Conservation (phyloP, 37 sponge, comb jelly and placozoan genomes). For the Dysidea cf. avara region DNA sequence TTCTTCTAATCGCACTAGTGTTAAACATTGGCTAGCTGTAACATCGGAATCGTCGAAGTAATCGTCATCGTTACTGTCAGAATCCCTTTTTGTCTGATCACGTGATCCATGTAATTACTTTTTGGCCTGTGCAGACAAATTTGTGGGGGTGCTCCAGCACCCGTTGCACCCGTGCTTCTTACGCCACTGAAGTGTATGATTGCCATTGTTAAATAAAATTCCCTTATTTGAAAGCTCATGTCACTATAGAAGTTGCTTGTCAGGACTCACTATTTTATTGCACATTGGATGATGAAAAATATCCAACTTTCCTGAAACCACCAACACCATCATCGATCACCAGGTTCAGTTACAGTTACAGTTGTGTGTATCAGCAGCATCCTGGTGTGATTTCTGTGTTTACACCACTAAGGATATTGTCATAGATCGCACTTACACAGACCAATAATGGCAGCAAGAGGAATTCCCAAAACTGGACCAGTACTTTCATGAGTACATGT, state of each 20-base stretch:
- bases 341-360: too few relatives aligned
- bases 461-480: conserved; percentile 20
- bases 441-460: conserved; percentile 16
- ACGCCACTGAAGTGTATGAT: too few relatives aligned
- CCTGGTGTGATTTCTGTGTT: conserved; percentile 44
- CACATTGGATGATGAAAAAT: neutral
- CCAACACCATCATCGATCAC: conserved; percentile 40
- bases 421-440: conserved; percentile 27
- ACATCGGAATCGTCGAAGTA: too few relatives aligned
- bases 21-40: too few relatives aligned
- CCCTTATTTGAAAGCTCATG: conserved; percentile 29
- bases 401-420: conserved; percentile 19
- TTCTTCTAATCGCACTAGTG: too few relatives aligned
- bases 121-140: too few relatives aligned
- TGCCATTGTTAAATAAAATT: conserved; percentile 49
- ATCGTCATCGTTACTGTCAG: too few relatives aligned
- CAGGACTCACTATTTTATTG: conserved; percentile 23
- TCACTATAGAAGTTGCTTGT: conserved; percentile 39
- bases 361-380: conserved; percentile 45
- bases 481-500: conserved; percentile 27
- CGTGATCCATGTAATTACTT: too few relatives aligned
- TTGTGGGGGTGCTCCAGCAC: too few relatives aligned
- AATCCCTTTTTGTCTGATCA: too few relatives aligned
- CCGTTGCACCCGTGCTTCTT: too few relatives aligned
- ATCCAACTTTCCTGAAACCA: conserved; percentile 26